Conservation (phyloP, 92 coral and sea anemone species). For the Pocillopora meandrina region DNA sequence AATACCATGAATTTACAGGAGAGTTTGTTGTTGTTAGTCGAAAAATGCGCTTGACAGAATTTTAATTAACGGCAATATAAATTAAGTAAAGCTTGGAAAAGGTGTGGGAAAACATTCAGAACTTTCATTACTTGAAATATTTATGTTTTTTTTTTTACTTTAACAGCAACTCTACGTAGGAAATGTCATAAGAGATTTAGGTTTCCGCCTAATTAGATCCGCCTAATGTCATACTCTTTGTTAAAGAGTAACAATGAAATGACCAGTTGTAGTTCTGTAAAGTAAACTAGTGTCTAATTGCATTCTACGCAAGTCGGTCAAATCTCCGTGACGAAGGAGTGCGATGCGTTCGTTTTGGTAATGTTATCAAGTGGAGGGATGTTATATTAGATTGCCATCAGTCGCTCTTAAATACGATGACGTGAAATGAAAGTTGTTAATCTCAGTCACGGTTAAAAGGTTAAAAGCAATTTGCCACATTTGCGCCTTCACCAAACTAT, state of each 20-base stretch:
- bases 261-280: background rate
- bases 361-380: background rate
- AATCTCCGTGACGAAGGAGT: slow-evolving; percentile 27
- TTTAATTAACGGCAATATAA: background rate
- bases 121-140: too few relatives aligned
- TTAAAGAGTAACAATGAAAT: background rate
- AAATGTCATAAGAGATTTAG: too few relatives aligned
- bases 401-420: too few relatives aligned
- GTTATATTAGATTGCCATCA: too few relatives aligned
- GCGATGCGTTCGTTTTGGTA: background rate
- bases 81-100: background rate
- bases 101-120: too few relatives aligned
- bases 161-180: too few relatives aligned
- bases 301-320: slow-evolving; percentile 14
- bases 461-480: too few relatives aligned
- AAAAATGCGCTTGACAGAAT: background rate
- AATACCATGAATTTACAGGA: background rate
- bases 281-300: slow-evolving; percentile 18
- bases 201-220: too few relatives aligned
- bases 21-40: background rate
- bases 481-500: too few relatives aligned
- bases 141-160: too few relatives aligned
- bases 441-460: too few relatives aligned
- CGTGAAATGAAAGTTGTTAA: too few relatives aligned
- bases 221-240: background rate